Conservation (phyloP, 2,888 invertebrate genomes). For the Cataglyphis cursor region DNA sequence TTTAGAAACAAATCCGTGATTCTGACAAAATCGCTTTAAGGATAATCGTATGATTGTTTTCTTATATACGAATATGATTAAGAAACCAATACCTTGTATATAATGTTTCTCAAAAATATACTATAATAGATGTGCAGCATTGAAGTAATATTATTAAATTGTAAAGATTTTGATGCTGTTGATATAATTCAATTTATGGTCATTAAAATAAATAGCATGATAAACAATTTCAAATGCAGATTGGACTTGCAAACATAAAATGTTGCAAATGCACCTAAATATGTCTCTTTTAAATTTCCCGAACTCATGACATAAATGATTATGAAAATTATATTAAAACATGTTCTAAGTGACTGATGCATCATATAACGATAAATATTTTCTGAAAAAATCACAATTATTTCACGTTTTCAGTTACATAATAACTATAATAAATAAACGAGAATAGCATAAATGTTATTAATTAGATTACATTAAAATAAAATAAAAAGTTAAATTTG, state of each 20-base stretch:
- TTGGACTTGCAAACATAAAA: slow-evolving; percentile 88
- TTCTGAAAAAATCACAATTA: too few relatives aligned
- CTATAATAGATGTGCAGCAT: slow-evolving; percentile 88
- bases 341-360: too few relatives aligned
- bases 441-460: too few relatives aligned
- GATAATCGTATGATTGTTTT: slow-evolving; percentile 89
- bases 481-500: too few relatives aligned
- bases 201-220: slow-evolving; percentile 94
- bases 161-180: slow-evolving; percentile 89
- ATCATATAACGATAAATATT: too few relatives aligned
- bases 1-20: background rate
- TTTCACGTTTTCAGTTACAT: too few relatives aligned
- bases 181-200: slow-evolving; percentile 95
- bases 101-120: slow-evolving; percentile 89
- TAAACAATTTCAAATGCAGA: slow-evolving; percentile 92
- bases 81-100: slow-evolving; percentile 90
- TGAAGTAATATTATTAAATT: slow-evolving; percentile 84
- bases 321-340: background rate
- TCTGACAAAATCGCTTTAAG: slow-evolving; percentile 88
- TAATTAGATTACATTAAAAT: too few relatives aligned
- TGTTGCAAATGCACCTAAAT: slow-evolving; percentile 88
- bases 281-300: background rate
- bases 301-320: background rate
- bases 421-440: too few relatives aligned
- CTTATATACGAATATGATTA: slow-evolving; percentile 92